Conservation (phyloP, 2,888 invertebrate species). For the Melinopterus prodromus region DNA sequence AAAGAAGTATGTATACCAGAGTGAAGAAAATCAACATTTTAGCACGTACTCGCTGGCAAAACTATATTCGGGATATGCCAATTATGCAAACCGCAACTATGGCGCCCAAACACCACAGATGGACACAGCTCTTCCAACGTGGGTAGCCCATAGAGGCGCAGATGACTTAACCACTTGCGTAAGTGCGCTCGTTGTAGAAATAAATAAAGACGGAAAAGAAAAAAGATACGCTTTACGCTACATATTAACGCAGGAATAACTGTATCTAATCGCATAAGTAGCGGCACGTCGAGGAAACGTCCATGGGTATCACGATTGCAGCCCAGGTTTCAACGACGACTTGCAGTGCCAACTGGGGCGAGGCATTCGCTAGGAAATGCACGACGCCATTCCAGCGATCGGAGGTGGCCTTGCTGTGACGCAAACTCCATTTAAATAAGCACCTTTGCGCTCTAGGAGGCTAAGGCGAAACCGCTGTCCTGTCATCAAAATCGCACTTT, state of each 20-base stretch:
- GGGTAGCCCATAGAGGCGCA: background rate
- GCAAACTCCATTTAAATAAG: slow-evolving; percentile 6
- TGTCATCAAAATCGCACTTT: background rate
- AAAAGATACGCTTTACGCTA: background rate
- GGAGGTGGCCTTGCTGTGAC: slow-evolving; percentile 21
- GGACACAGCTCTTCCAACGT: background rate
- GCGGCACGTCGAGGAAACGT: background rate
- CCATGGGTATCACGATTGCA: no score
- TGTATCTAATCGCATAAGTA: background rate
- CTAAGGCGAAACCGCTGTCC: background rate
- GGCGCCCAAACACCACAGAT: background rate
- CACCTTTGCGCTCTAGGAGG: background rate
- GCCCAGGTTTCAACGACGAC: background rate
- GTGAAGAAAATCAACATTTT: background rate
- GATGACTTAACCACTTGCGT: background rate
- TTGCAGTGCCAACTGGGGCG: background rate
- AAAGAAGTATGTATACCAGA: background rate
- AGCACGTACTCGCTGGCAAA: background rate
- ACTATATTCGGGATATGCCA: background rate
- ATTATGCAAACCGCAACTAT: background rate
- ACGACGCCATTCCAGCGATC: slow-evolving; percentile 19
- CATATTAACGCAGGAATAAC: background rate
- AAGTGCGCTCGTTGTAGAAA: background rate
- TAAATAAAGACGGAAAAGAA: background rate
- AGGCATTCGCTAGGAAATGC: slow-evolving; percentile 25